Conservation (phyloP, 2,113 vertebrate species). For the Lepisosteus osseus region DNA sequence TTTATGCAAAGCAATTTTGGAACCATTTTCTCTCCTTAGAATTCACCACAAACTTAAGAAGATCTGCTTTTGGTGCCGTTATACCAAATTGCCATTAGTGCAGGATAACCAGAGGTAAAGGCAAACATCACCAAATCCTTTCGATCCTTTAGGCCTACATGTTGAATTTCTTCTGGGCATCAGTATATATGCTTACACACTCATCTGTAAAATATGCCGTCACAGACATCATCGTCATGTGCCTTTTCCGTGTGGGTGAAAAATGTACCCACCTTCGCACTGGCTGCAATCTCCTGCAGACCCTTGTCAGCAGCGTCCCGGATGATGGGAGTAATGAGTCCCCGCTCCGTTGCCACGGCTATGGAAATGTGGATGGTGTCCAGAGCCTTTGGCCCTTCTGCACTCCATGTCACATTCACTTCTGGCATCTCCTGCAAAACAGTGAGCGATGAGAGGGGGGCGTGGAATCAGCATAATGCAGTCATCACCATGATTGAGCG, state of each 20-base stretch:
- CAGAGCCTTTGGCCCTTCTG: slow-evolving; percentile 72
- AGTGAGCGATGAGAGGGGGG: slow-evolving; percentile 5
- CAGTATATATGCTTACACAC: too few relatives aligned
- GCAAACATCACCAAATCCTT: too few relatives aligned
- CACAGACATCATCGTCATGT: background rate
- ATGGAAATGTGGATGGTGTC: slow-evolving; percentile 86
- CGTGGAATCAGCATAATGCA: background rate
- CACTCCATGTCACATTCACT: slow-evolving; percentile 88
- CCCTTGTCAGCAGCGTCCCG: slow-evolving; percentile 85
- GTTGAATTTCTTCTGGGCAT: too few relatives aligned
- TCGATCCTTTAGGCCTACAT: too few relatives aligned
- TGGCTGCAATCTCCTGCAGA: slow-evolving; percentile 81
- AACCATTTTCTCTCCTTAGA: too few relatives aligned
- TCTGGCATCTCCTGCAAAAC: slow-evolving; percentile 83
- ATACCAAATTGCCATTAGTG: too few relatives aligned
- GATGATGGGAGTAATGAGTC: slow-evolving; percentile 91
- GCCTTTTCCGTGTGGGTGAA: background rate
- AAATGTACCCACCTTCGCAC: slow-evolving; percentile 72
- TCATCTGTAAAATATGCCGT: too few relatives aligned
- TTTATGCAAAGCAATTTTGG: too few relatives aligned
- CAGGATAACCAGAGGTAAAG: too few relatives aligned
- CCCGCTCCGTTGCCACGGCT: slow-evolving; percentile 87
- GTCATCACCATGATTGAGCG: too few relatives aligned
- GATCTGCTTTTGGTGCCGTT: too few relatives aligned
- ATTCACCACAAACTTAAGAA: too few relatives aligned